Base-by-base conservation (phyloP, 2,113 vertebrate species). In the Silurus meridionalis region DNA sequence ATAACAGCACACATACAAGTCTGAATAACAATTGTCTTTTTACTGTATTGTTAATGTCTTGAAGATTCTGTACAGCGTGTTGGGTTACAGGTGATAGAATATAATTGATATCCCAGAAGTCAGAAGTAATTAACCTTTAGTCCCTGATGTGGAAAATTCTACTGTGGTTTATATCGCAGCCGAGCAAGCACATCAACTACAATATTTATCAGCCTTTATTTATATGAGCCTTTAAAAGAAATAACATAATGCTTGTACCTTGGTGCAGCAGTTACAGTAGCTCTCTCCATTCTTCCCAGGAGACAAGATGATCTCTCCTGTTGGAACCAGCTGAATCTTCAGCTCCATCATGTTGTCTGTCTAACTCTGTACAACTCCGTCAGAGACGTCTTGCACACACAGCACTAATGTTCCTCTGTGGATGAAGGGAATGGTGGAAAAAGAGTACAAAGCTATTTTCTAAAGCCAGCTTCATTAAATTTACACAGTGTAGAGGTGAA, bases 261-360 rank as follows among this genome's bases (percentile, higher is more conserved):
- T 91, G 78, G 81, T 21, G 69, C 91, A 92, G 87, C 87, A 53
- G 15, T 89, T 85, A 66, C 91, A 92, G 85, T 64, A 90, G 86
- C 84, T 86, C 28, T 92, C 92, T 25, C 92, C 92, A 88, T 92
- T 92, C 58, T 92, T 91, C 82, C 92, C 91, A 0, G 92, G 92
- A 58, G 92, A 3, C 28, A 92, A 79, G 48, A 92, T 92, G 82
- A 92, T 91, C 87, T 92, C 92, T 72, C 92, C 92, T 3, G 92
- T 92, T 28, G 92, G 92, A 53, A 92, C 81, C 83, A 92, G 77
- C 85, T 92, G 91, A 82, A 92, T 90, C 86, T 85, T 91, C 79
- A 92, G 83, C 87, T 92, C 90, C 92, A 92, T 92, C 91, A 91
- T 92, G 72, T 46, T 46, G 53, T 28, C 63, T 53, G 63, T 85